Conservation (phyloP, 2,888 invertebrate genomes). For the Myathropa florea region DNA sequence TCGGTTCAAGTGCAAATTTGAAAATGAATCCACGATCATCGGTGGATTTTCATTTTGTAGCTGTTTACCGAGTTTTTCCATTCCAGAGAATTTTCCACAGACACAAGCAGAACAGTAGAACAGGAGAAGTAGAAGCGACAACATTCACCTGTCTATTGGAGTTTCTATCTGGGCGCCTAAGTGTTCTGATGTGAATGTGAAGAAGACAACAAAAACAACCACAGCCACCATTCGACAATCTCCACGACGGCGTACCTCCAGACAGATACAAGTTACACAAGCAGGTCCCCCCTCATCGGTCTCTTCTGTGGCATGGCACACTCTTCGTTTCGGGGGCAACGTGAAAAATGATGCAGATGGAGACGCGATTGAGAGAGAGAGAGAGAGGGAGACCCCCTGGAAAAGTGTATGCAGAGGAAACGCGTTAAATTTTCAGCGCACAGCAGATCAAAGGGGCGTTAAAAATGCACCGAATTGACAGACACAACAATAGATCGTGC, state of each 20-base stretch:
- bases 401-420: constrained; percentile 15
- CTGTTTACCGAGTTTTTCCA: constrained; percentile 28
- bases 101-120: neutral
- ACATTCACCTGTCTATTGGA: constrained; percentile 69
- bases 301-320: constrained; percentile 1
- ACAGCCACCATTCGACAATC: constrained; percentile 14
- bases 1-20: constrained; percentile 63
- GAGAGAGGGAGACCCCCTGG: neutral
- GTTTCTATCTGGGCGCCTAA: constrained; percentile 44
- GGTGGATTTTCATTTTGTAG: constrained; percentile 59
- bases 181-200: constrained; percentile 51
- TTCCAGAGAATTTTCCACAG: constrained; percentile 47
- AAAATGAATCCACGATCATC: constrained; percentile 54
- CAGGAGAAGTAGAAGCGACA: constrained; percentile 4
- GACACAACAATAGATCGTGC: constrained; percentile 58
- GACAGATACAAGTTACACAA: neutral
- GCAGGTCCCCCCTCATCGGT: neutral
- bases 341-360: constrained; percentile 8
- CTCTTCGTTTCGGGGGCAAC: neutral
- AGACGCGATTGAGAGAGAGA: neutral
- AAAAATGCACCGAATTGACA: constrained; percentile 39
- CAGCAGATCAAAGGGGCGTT: constrained; percentile 62
- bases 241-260: constrained; percentile 13
- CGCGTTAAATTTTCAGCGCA: constrained; percentile 38
- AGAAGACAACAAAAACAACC: constrained; percentile 5